A percentile compares a stretch with the other conserved stretches of the same genome.
phyloP scores from a whole-genome alignment of 2,113 vertebrate genomes.

The Labeo rohita region DNA sequence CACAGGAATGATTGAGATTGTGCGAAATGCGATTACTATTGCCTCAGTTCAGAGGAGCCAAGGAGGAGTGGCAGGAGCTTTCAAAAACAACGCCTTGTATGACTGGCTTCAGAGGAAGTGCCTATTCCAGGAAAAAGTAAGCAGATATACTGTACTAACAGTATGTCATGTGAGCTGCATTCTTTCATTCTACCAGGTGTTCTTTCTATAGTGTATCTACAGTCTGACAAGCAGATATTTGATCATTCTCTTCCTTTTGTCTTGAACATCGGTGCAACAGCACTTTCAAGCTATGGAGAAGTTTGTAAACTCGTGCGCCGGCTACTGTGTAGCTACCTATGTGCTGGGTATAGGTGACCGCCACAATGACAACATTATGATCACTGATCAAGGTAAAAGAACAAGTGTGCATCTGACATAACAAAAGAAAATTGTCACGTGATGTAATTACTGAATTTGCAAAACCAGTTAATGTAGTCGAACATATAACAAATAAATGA shows the following conservation, averaged over 20 bases:
- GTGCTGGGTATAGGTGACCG: conserved; percentile 81
- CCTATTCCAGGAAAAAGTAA: conserved; percentile 76
- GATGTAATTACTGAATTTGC: background rate
- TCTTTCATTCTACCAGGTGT: background rate
- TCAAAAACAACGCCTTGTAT: conserved; percentile 76
- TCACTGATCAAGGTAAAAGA: conserved; percentile 75
- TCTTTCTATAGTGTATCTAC: background rate
- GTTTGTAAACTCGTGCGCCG: conserved; percentile 81
- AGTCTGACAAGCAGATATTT: background rate
- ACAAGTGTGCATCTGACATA: background rate
- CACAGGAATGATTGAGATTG: conserved; percentile 81
- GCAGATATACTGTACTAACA: conserved; percentile 26
- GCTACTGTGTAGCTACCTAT: conserved; percentile 81
- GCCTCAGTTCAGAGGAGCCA: conserved; percentile 73
- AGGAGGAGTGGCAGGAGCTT: conserved; percentile 71
- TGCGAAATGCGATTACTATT: conserved; percentile 76
- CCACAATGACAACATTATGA: conserved; percentile 86
- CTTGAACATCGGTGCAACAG: conserved; percentile 53
- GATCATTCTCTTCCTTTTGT: background rate
- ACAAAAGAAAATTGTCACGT: background rate
- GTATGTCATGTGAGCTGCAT: background rate
- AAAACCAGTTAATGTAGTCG: background rate
- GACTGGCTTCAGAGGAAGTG: conserved; percentile 78
- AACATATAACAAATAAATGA: background rate
- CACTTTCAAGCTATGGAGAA: conserved; percentile 74